Evolutionary conservation across 2,888 invertebrate species (phyloP), one percentile per base, ranked within the genome.

Genomic region (Apomyelois bistriatella): DNA sequence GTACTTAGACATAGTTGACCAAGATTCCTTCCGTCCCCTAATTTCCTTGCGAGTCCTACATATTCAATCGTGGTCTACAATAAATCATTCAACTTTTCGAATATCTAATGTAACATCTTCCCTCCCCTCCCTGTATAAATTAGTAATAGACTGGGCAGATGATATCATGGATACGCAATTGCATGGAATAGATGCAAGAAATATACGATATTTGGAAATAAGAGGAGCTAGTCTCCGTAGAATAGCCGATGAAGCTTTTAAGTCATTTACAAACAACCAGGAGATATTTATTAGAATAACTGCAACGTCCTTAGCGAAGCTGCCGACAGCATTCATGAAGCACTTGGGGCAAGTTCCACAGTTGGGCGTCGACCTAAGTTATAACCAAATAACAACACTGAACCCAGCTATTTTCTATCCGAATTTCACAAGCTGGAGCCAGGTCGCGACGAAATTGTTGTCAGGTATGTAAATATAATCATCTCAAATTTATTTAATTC

Each of bases 331-430:
- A 56, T 92, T 96, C 58, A 95, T 96, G 85, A 92, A 94, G 49
- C 93, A 94, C 59, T 91, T 97, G 70, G 93, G 95, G 53, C 93
- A 94, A 72, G 93, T 97, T 68, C 94, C 96, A 7, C 95, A 96
- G 78, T 91, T 97, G 54, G 94, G 94, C 38, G 92, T 98, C 56
- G 97, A 97, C 83, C 91, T 97, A 61, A 93, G 95, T 58, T 92
- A 94, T 74, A 98, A 98, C 86, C 93, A 93, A 83, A 92, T 97
- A 72, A 92, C 94, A 35, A 93, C 94, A 55, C 91, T 97, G 60
- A 95, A 95, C 75, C 95, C 96, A 51, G 95, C 96, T 58, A 94
- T 95, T 58, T 95, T 97, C 77, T 97, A 97, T 80, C 95, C 95
- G 28, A 97, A 97, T 80, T 93, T 94, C 63, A 95, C 95, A 17